phyloP scores from a whole-genome alignment of 2,113 vertebrate species.

The Peromyscus leucopus region DNA sequence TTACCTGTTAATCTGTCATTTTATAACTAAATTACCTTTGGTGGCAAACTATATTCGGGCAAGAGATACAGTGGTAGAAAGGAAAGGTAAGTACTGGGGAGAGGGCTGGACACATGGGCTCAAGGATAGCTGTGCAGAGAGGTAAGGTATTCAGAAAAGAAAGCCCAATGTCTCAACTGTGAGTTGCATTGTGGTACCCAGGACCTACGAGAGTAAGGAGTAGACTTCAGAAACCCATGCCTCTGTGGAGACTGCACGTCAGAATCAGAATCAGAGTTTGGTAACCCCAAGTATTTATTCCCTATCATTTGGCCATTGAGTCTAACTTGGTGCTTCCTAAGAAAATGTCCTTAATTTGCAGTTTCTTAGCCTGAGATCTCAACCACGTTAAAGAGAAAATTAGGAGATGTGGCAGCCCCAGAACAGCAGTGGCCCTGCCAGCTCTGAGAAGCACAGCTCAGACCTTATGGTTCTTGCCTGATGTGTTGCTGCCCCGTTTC shows the following conservation, averaged over 20 bases:
- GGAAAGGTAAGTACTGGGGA: not conserved
- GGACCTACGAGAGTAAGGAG: not conserved
- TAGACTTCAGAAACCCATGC: not conserved
- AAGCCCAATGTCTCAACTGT: not conserved
- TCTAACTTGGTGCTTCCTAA: not conserved
- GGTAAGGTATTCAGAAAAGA: constrained; percentile 32
- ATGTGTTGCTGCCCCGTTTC: not conserved
- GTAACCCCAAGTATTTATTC: not conserved
- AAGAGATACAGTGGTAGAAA: not conserved
- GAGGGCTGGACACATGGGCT: not conserved
- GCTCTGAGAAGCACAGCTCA: not conserved
- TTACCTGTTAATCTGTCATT: constrained; percentile 58
- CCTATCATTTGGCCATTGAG: not conserved
- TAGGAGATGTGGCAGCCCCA: not conserved
- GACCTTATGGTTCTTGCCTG: not conserved
- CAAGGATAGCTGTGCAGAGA: constrained; percentile 14
- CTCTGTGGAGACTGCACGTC: not conserved
- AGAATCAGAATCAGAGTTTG: not conserved
- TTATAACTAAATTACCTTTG: constrained; percentile 50
- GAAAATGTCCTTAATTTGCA: not conserved
- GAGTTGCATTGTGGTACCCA: not conserved
- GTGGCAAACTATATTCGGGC: constrained; percentile 13
- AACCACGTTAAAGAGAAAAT: not conserved
- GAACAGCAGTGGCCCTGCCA: not conserved
- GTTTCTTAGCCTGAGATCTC: not conserved